Base-by-base conservation (phyloP, 2,113 vertebrate species). In the Catharus fuscescens region DNA sequence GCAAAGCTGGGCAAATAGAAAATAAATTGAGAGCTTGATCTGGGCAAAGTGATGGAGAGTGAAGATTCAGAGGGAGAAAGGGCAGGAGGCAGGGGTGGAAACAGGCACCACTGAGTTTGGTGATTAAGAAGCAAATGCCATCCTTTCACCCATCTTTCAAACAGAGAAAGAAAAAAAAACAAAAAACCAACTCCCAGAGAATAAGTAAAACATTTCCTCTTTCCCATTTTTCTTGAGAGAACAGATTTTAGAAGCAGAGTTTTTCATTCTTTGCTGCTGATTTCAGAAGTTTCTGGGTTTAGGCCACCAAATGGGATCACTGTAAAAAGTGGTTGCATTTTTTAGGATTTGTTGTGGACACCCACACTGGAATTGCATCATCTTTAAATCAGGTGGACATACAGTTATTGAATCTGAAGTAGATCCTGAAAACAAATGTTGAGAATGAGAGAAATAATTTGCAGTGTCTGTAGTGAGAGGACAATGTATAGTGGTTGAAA, bases 401-500 rank as follows among this genome's bases (percentile, higher is more conserved):
- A 36, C 0, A 42, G 32, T 28, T 52, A 48, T 0, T 24, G 57
- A 89, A 69, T 8, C 11, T 48, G 44, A 67, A 38, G 4, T 29
- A 54, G 4, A 25, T 59, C 11, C 38, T 86, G 59, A 56, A 76
- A 89, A 79, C 5, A 2, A 2, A 25, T 9, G 11, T 9, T 9
- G 12, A 71, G 14, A 36, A 18, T n/a, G 28, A 74, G 12, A 83
- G 12, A 83, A 92, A 31, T 21, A 29, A 24, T 88, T 84, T 34
- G 50, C 18, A 24, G 28, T 12, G 12, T 6, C 28, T 59, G 42
- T 23, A 71, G 24, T 26, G 12, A 44, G 2, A 19, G 18, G 14
- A 60, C 3, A 53, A 61, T 10, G 5, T 7, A 3, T 8, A 48
- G 11, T 0, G 0, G 6, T 7, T 81, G 48, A 61, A 59, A 64